These are phyloP conservation scores for Mirza zaza DNA, from an alignment of 2,113 vertebrate genomes.

Conservation along the genomic window DNA sequence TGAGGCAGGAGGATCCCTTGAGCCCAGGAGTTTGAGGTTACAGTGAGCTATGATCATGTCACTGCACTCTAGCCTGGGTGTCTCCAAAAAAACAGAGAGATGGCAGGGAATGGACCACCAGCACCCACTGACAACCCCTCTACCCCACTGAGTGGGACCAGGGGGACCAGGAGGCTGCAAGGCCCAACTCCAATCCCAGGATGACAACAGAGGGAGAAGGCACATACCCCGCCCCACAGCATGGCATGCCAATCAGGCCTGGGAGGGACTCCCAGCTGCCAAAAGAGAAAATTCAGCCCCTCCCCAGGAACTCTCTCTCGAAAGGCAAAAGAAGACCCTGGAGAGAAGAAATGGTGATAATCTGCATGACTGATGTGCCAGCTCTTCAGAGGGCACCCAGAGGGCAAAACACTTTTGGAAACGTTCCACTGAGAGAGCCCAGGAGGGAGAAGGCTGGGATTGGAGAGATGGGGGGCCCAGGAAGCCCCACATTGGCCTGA, in stretches of 20 bases:
- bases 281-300: not conserved
- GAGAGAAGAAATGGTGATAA: not conserved
- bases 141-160: not conserved
- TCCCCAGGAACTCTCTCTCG: not conserved
- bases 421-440: not conserved
- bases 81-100: not conserved
- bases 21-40: too few species aligned
- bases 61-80: too few species aligned
- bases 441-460: not conserved
- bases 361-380: not conserved
- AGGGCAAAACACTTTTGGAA: not conserved
- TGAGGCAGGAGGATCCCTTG: too few species aligned
- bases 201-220: accelerated
- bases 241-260: not conserved
- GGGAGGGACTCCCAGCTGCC: not conserved
- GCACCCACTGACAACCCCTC: not conserved
- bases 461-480: not conserved
- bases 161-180: not conserved
- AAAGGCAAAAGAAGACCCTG: not conserved
- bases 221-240: not conserved
- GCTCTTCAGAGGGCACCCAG: not conserved
- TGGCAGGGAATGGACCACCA: not conserved
- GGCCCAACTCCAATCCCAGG: not conserved
- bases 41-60: too few species aligned
- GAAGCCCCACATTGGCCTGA: not conserved